These are phyloP conservation scores for Paradoxurus hermaphroditus DNA, from an alignment of 2,113 vertebrate genomes.

Conservation along the genomic window DNA sequence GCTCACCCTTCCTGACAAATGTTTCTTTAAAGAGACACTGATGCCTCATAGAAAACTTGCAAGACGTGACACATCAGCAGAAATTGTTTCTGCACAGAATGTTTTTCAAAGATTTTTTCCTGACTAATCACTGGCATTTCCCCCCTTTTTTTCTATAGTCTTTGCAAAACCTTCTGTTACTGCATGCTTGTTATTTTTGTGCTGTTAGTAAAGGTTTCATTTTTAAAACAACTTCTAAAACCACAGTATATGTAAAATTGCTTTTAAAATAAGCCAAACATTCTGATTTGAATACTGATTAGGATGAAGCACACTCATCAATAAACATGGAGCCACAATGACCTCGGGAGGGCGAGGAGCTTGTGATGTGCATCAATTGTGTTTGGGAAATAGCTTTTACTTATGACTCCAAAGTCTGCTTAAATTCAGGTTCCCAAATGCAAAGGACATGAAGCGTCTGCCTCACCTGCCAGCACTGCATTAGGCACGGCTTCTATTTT, in stretches of 20 bases:
- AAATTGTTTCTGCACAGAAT: constrained; percentile 61
- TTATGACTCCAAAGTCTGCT: constrained; percentile 41
- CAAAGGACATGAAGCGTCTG: neutral
- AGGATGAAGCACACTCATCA: constrained; percentile 48
- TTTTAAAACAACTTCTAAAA: constrained; percentile 60
- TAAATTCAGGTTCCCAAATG: constrained; percentile 7
- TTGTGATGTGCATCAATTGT: constrained; percentile 24
- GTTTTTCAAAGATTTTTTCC: constrained; percentile 69
- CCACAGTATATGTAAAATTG: constrained; percentile 55
- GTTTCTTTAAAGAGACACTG: constrained; percentile 70
- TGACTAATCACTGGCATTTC: constrained; percentile 67
- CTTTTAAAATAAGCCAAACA: constrained; percentile 64
- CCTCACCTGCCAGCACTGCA: neutral
- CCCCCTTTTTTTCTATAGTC: constrained; percentile 9
- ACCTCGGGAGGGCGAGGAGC: constrained; percentile 53
- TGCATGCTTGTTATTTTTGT: constrained; percentile 41
- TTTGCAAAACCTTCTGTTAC: constrained; percentile 62
- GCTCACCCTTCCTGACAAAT: constrained; percentile 70
- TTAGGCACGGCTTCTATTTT: constrained; percentile 14
- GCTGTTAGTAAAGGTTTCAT: constrained; percentile 61
- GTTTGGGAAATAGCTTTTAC: constrained; percentile 63
- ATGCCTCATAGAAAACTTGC: constrained; percentile 63
- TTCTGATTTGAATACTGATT: constrained; percentile 74
- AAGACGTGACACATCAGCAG: constrained; percentile 69
- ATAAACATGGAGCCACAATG: constrained; percentile 58